Conservation (phyloP, 2,113 vertebrate species). For the Myotis yumanensis region DNA sequence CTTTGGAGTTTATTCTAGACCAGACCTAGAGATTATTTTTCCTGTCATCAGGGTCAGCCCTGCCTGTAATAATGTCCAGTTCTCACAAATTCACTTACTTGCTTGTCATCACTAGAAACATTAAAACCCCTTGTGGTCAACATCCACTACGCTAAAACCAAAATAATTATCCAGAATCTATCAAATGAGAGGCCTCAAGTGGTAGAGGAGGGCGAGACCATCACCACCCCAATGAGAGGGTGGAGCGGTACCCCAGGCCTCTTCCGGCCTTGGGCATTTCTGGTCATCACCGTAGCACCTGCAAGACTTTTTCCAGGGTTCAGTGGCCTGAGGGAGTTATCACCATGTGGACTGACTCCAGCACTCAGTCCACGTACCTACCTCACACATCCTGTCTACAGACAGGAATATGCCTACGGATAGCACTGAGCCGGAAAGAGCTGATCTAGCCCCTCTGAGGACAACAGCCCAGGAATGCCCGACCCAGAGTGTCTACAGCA, state of each 20-base stretch:
- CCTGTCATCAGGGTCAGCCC: background rate
- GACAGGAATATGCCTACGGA: background rate
- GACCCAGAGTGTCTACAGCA: background rate
- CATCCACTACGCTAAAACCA: background rate
- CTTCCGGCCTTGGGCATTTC: background rate
- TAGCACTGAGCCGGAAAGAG: background rate
- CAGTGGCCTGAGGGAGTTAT: background rate
- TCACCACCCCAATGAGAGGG: background rate
- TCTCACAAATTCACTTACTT: background rate
- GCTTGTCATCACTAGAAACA: background rate
- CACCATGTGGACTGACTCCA: background rate
- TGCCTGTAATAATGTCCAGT: background rate
- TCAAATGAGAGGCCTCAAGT: background rate
- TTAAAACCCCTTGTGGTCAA: background rate
- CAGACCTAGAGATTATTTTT: background rate
- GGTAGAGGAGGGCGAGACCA: background rate
- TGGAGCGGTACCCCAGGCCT: background rate
- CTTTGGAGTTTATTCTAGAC: background rate
- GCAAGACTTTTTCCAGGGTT: background rate
- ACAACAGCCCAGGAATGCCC: background rate
- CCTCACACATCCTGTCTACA: background rate
- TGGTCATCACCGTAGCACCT: background rate
- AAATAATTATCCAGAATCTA: background rate
- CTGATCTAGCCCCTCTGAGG: no score
- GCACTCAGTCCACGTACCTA: background rate